Evolutionary conservation across 64 coral and sea anemone species (phyloP).

Genomic region (Montipora cactus): DNA sequence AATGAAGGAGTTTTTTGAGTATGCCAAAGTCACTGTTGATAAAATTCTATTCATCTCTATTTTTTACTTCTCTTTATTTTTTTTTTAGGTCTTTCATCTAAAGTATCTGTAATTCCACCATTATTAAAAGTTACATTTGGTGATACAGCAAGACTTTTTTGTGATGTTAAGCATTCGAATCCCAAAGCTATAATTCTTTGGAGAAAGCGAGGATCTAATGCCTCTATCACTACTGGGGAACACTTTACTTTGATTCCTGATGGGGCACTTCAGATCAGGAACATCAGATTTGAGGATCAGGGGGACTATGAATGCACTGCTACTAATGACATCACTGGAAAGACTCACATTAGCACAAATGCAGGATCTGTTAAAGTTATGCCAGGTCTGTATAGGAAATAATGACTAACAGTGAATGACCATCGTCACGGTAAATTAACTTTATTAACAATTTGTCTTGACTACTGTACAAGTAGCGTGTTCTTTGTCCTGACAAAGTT

Average conservation of each 20-base stretch:
- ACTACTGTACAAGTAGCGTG: too few species aligned
- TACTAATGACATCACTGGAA: conserved; percentile 56
- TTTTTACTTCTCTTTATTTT: neutral
- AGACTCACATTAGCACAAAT: conserved; percentile 58
- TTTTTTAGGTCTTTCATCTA: conserved; percentile 87
- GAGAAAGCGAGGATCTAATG: conserved; percentile 81
- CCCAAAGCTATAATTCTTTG: conserved; percentile 73
- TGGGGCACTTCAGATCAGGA: conserved; percentile 81
- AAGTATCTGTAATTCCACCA: conserved; percentile 59
- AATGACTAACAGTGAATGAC: too few species aligned
- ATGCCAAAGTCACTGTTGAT: too few species aligned
- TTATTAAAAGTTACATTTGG: conserved; percentile 32
- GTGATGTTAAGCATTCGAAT: conserved; percentile 73
- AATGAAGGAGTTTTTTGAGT: too few species aligned
- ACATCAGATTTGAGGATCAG: conserved; percentile 55
- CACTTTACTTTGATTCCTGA: conserved; percentile 61
- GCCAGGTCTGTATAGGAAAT: conserved; percentile 32
- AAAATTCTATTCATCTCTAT: neutral
- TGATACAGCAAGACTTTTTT: conserved; percentile 81
- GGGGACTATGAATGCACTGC: conserved; percentile 80
- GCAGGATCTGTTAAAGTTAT: conserved; percentile 19
- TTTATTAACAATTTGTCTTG: too few species aligned
- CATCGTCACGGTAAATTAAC: too few species aligned
- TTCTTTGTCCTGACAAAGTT: too few species aligned
- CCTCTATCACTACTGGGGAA: conserved; percentile 7